Evolutionary conservation across 2,888 invertebrate species (phyloP), one percentile per base, ranked within the genome.

Genomic region (Macroteleia sp.): DNA sequence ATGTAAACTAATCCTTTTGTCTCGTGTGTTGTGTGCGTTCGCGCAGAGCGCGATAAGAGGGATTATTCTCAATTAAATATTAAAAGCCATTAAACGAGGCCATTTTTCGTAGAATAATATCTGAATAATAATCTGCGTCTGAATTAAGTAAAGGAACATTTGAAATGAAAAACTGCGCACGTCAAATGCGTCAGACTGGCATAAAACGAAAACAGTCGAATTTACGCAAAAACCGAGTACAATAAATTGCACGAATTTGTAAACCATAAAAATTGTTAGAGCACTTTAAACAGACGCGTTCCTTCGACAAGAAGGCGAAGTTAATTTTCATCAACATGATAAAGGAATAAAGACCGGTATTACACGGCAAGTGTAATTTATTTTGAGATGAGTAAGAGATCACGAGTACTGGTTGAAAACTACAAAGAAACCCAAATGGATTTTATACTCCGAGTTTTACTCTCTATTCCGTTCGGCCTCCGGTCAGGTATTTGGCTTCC

Each of bases 401-500:
- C 50, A 41, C 52, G 52, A 61, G 52, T 36, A 52, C 50, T 14
- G 25, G 19, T 9, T n/a, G 59, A 36, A 54, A n/a, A 36, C 41
- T 30, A 22, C 2, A 39, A 71, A 61, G 75, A 62, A 70, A 74
- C 74, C 52, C 39, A 73, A 76, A 78, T 75, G 71, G 56, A 74
- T 79, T 76, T 79, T 79, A 74, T 57, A 61, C 42, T 39, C 48
- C 20, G 62, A 39, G 44, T 67, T 75, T 77, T 71, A 44, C 61
- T 71, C 30, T 76, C 69, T 73, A 74, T 64, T 64, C 74, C 59
- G 66, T 56, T 50, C 73, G 64, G 34, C 57, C 64, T 44, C 66
- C 76, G 81, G 74, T 82, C 84, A 77, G 69, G 66, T 50, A 69
- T 62, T 83, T 85, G 85, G 83, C 83, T 70, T 42, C 62, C 56